Evolutionary conservation across 2,113 vertebrate genomes (phyloP).

Genomic region (Paratilapia polleni): DNA sequence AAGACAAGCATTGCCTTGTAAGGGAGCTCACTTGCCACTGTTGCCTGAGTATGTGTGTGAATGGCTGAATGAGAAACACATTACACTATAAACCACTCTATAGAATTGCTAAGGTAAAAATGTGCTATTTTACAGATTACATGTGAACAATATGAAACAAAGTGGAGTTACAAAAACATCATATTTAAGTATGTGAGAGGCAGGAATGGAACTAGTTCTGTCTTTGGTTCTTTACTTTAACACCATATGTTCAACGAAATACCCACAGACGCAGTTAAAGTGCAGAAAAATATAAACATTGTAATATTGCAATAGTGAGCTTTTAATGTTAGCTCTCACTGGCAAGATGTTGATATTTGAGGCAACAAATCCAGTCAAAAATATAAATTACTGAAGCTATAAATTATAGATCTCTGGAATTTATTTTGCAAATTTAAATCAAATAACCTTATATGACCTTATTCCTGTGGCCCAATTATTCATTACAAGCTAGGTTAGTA

Average conservation of each 20-base stretch:
- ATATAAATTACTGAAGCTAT: neutral
- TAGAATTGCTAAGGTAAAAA: neutral
- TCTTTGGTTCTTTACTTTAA: neutral
- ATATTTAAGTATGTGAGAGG: neutral
- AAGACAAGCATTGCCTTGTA: neutral
- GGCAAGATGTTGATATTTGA: too few species aligned
- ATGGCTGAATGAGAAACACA: neutral
- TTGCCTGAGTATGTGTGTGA: neutral
- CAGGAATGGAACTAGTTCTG: neutral
- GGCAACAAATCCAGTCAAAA: neutral
- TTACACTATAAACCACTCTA: neutral
- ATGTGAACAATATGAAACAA: neutral
- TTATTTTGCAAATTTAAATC: neutral
- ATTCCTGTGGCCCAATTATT: neutral
- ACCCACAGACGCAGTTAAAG: neutral
- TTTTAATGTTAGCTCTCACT: neutral
- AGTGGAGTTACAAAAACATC: neutral
- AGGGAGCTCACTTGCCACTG: neutral
- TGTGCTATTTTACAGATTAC: neutral
- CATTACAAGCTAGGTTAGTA: neutral
- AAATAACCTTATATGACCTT: neutral
- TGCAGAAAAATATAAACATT: neutral
- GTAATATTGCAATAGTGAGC: neutral
- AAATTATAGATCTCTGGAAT: neutral
- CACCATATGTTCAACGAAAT: neutral